Evolutionary conservation across 2,113 vertebrate species (phyloP).

Genomic region (Silurus glanis): DNA sequence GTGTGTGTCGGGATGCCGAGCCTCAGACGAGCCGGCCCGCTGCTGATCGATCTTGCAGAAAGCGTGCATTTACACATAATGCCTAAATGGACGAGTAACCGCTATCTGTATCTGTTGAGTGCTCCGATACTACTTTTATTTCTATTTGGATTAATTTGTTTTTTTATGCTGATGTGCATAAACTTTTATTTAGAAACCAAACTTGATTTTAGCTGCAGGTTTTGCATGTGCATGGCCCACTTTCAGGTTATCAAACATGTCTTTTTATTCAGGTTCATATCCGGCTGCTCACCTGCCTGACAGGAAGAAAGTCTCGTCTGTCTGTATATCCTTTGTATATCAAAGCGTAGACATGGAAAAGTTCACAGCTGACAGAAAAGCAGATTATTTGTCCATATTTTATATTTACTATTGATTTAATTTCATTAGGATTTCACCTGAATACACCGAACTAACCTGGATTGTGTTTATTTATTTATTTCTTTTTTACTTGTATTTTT

Average conservation of each 20-base stretch:
- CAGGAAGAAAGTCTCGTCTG: background rate
- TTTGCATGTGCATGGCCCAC: background rate
- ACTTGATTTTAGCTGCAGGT: background rate
- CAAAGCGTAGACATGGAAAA: background rate
- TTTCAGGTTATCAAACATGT: background rate
- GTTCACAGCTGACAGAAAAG: background rate
- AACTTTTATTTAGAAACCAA: background rate
- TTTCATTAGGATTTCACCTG: background rate
- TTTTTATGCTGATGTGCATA: background rate
- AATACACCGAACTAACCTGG: background rate
- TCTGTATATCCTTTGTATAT: background rate
- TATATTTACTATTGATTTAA: background rate
- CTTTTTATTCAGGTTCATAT: background rate
- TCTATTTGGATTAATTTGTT: background rate
- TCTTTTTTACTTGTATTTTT: background rate
- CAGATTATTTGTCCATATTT: background rate
- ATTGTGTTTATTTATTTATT: background rate
- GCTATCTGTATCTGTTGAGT: background rate
- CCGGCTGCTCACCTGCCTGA: background rate
- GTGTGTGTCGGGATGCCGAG: conserved; percentile 19
- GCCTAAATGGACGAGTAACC: background rate
- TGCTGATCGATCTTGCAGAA: conserved; percentile 11
- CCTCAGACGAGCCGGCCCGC: conserved; percentile 6
- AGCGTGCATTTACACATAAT: conserved; percentile 26
- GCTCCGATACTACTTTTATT: background rate